phyloP scores from a whole-genome alignment of 2,888 invertebrate genomes.

The Pristionchus maxplancki region DNA sequence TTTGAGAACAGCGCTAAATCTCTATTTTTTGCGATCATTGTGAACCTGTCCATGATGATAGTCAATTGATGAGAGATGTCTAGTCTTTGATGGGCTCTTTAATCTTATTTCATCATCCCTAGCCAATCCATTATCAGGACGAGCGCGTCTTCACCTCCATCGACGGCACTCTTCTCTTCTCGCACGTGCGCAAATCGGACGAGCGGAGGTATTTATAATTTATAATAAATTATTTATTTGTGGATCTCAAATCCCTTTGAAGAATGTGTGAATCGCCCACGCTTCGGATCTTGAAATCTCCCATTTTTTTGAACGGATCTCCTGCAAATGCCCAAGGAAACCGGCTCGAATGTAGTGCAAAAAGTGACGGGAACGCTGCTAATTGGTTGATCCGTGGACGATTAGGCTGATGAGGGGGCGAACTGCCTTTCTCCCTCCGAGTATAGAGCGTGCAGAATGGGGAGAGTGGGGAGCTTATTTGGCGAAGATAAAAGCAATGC shows the following conservation, averaged over 20 bases:
- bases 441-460: too few species aligned
- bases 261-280: neutral
- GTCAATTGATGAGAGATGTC: too few species aligned
- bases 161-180: conserved; percentile 76
- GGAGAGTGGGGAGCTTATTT: too few species aligned
- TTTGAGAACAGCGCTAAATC: too few species aligned
- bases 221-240: too few species aligned
- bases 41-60: too few species aligned
- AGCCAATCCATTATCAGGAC: conserved; percentile 49
- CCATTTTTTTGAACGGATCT: neutral
- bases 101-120: neutral
- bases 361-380: conserved; percentile 10
- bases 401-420: neutral
- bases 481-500: neutral
- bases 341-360: neutral
- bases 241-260: neutral
- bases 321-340: neutral
- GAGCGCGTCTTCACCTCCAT: conserved; percentile 73
- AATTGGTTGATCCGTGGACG: neutral
- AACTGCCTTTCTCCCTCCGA: too few species aligned
- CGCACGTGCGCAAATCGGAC: conserved; percentile 67
- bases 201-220: conserved; percentile 67
- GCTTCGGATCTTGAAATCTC: too few species aligned
- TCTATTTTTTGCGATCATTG: too few species aligned
- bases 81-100: too few species aligned